These are phyloP conservation scores for Campopleginae sp. DNA, from an alignment of 2,888 invertebrate genomes.

Conservation along the genomic window DNA sequence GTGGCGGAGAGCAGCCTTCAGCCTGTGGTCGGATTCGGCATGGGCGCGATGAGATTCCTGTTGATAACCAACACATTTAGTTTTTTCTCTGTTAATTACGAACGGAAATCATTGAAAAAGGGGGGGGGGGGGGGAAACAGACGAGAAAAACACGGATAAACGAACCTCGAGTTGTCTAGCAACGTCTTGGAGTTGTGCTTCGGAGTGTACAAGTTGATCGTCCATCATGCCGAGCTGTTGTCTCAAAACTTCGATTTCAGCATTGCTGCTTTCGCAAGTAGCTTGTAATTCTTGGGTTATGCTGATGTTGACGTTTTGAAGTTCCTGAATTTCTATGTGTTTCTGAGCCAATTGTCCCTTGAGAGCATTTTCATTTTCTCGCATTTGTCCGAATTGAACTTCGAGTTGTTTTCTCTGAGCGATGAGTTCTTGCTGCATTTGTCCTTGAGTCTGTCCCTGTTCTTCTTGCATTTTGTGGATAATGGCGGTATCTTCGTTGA, in stretches of 20 bases:
- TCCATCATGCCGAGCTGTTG: slow-evolving; percentile 80
- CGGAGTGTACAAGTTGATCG: slow-evolving; percentile 79
- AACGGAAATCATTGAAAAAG: not conserved
- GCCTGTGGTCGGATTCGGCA: slow-evolving; percentile 86
- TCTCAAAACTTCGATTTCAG: slow-evolving; percentile 79
- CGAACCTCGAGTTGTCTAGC: slow-evolving; percentile 85
- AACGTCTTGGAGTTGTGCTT: slow-evolving; percentile 83
- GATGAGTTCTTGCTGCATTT: slow-evolving; percentile 85
- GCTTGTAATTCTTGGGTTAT: slow-evolving; percentile 80
- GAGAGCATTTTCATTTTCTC: slow-evolving; percentile 84
- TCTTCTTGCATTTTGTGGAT: slow-evolving; percentile 86
- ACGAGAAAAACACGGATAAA: not conserved
- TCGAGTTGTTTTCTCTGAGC: slow-evolving; percentile 88
- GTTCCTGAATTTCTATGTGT: slow-evolving; percentile 85
- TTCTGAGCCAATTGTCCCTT: slow-evolving; percentile 83
- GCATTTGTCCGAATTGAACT: slow-evolving; percentile 87
- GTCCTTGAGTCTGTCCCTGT: slow-evolving; percentile 84
- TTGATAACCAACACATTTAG: not conserved
- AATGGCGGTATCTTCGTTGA: slow-evolving; percentile 86
- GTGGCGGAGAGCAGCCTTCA: slow-evolving; percentile 85
- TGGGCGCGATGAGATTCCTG: slow-evolving; percentile 85
- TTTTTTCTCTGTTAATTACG: not conserved
- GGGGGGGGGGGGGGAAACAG: slow-evolving; percentile 1
- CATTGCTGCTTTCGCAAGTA: slow-evolving; percentile 79
- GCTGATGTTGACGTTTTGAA: slow-evolving; percentile 79